These are phyloP conservation scores for Sylvilagus floridanus DNA, from an alignment of 2,797 vertebrate species.

Conservation along the genomic window DNA sequence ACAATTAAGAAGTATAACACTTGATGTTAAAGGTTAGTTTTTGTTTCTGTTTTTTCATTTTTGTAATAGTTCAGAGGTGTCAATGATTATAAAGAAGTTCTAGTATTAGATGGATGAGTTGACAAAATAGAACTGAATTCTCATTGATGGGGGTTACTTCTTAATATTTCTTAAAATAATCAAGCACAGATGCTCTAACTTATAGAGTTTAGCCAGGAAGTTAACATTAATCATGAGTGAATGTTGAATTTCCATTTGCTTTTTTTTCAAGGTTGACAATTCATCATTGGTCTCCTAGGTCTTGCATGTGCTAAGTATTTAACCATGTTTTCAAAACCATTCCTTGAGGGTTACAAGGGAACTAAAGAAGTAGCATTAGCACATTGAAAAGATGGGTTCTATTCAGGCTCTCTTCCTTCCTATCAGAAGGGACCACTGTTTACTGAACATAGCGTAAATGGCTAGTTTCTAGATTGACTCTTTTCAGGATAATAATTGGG, in stretches of 20 bases:
- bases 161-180: slow-evolving; percentile 55
- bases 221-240: slow-evolving; percentile 53
- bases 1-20: slow-evolving; percentile 70
- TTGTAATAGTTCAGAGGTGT: background rate
- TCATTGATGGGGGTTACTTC: background rate
- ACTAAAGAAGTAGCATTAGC: background rate
- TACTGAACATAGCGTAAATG: background rate
- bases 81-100: background rate
- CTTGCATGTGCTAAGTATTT: slow-evolving; percentile 49
- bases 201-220: slow-evolving; percentile 15
- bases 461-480: background rate
- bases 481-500: slow-evolving; percentile 23
- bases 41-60: slow-evolving; percentile 23
- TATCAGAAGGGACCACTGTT: background rate
- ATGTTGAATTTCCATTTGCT: slow-evolving; percentile 52
- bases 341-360: background rate
- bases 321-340: slow-evolving; percentile 39
- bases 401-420: background rate
- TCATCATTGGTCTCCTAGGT: slow-evolving; percentile 50
- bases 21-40: slow-evolving; percentile 88
- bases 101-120: background rate
- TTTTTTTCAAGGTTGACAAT: slow-evolving; percentile 47
- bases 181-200: slow-evolving; percentile 43
- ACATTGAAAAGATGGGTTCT: background rate
- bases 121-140: slow-evolving; percentile 41